Evolutionary conservation across 2,888 invertebrate genomes (phyloP), one percentile per base, ranked within the genome.

Genomic region (Ochlodes sylvanus): DNA sequence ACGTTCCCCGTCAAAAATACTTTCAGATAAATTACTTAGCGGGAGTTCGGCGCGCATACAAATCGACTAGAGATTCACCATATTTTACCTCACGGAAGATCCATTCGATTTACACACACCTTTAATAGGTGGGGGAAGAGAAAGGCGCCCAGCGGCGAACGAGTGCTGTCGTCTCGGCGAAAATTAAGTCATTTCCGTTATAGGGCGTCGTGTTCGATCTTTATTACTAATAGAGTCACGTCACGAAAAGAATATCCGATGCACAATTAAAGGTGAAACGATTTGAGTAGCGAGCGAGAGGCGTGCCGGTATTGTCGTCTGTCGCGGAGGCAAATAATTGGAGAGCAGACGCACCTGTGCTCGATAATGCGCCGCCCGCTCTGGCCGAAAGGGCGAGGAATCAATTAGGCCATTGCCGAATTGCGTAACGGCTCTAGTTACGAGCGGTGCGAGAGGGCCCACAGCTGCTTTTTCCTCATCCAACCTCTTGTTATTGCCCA

Each of bases 371-470:
- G 89, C 86, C 88, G 88, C 86, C 88, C 87, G 90, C 89, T 91
- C 92, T 90, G 91, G 86, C 75, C 88, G 84, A 77, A 89, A 90
- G 91, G 90, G 90, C 89, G 87, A 91, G 85, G 89, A 93, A 92
- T 93, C 92, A 93, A 93, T 93, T 92, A 93, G 92, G 89, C 84
- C 86, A 85, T 86, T 85, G 84, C 89, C 88, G 88, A 92, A 90
- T 89, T 91, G 88, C 87, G 90, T 90, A 92, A 92, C 88, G 85
- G 86, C 83, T 89, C 87, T 87, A 87, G 90, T 92, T 91, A 92
- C 92, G 90, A 90, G 87, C 90, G 82, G 84, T 85, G 85, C 87
- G 86, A 88, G 84, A 80, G 82, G 86, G 81, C 85, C 86, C 87
- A 76, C 92, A 92, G 90, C 89, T 92, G 92, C 84, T 90, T 92